phyloP scores from a whole-genome alignment of 2,888 invertebrate genomes.

The Dasypolia templi region DNA sequence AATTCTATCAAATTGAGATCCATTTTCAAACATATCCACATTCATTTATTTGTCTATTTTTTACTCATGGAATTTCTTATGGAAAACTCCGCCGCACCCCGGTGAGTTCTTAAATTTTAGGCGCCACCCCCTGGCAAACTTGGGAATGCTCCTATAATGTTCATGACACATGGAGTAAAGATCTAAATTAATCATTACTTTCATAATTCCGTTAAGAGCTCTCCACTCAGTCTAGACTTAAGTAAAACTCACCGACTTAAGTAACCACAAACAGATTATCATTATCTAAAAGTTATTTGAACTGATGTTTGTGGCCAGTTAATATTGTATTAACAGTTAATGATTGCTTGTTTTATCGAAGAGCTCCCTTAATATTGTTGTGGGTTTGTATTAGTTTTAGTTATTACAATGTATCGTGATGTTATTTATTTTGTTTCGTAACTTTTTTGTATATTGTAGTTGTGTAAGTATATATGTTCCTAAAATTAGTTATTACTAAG shows the following conservation, averaged over 20 bases:
- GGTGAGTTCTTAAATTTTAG: no score
- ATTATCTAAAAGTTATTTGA: constrained; percentile 24
- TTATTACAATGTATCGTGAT: constrained; percentile 22
- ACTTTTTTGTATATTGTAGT: background rate
- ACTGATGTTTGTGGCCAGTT: constrained; percentile 1
- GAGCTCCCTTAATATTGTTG: constrained; percentile 6
- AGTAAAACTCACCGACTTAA: background rate
- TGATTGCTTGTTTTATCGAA: constrained; percentile 32
- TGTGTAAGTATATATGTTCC: background rate
- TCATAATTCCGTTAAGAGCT: constrained; percentile 1
- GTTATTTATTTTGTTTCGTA: constrained; percentile 18
- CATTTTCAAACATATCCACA: no score
- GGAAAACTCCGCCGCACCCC: no score
- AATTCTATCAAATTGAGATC: no score
- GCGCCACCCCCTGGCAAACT: no score
- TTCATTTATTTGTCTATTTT: no score
- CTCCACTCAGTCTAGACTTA: background rate
- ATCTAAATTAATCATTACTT: no score
- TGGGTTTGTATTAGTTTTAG: constrained; percentile 23
- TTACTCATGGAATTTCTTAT: no score
- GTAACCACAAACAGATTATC: background rate
- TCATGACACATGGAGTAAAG: no score
- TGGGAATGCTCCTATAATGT: no score
- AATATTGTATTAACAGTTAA: constrained; percentile 14
- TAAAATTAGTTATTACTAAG: no score